Percentiles rank a stretch among this genome's conserved stretches.
phyloP scores from a whole-genome alignment of 2,113 vertebrate species.

The Hystrix brachyura region DNA sequence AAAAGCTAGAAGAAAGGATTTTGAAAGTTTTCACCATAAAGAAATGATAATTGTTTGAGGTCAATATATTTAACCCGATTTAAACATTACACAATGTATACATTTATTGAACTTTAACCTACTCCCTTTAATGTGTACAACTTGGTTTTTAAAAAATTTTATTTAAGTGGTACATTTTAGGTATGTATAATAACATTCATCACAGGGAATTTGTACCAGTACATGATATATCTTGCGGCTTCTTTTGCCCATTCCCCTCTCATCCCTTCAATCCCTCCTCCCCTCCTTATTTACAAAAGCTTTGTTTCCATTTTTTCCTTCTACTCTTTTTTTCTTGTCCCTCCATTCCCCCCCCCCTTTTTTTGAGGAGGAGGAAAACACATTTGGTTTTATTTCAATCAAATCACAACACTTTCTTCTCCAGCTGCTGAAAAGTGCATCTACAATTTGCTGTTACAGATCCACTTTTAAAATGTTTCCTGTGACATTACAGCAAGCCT shows the following conservation, averaged over 20 bases:
- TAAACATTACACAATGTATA: neutral
- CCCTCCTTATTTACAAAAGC: no score
- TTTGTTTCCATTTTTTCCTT: no score
- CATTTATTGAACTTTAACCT: neutral
- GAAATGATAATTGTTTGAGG: neutral
- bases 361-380: slow-evolving; percentile 81
- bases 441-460: slow-evolving; percentile 84
- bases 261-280: no score
- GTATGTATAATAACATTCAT: no score
- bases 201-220: no score
- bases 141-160: no score
- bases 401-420: slow-evolving; percentile 85
- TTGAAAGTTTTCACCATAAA: no score
- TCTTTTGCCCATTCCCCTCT: no score
- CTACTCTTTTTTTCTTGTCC: no score
- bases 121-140: neutral
- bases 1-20: neutral
- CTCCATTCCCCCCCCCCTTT: no score
- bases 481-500: slow-evolving; percentile 83
- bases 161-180: no score
- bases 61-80: neutral
- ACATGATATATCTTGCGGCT: no score
- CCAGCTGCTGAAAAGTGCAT: slow-evolving; percentile 78
- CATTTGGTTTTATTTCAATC: slow-evolving; percentile 86
- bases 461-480: slow-evolving; percentile 79